phyloP scores from a whole-genome alignment of 2,797 vertebrate species.

The Gymnodraco acuticeps region DNA sequence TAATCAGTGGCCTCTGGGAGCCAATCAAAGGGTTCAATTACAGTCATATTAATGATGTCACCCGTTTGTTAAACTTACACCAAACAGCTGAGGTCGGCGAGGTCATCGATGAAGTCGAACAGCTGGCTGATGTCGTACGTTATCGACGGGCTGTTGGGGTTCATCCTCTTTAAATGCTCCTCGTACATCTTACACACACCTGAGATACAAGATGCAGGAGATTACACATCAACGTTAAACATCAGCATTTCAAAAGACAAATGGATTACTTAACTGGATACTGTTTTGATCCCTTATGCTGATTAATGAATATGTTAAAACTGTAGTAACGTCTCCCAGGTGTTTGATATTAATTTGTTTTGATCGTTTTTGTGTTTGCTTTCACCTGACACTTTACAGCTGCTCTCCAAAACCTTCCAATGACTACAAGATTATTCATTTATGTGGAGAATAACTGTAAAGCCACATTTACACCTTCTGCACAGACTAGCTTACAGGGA shows the following conservation, averaged over 20 bases:
- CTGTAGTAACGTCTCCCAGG: background rate
- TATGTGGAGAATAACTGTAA: no score
- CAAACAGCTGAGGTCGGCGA: slow-evolving; percentile 98
- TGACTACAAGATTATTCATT: no score
- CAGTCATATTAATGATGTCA: background rate
- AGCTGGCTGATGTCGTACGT: slow-evolving; percentile 99
- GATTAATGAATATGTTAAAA: no score
- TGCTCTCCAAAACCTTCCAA: no score
- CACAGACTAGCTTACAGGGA: no score
- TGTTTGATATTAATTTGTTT: background rate
- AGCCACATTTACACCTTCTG: no score
- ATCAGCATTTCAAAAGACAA: background rate
- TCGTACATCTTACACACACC: slow-evolving; percentile 99
- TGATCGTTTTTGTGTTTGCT: no score
- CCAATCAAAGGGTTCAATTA: no score
- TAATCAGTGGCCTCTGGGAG: background rate
- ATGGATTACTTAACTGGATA: no score
- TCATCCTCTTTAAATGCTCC: slow-evolving; percentile 99
- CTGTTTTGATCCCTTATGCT: background rate
- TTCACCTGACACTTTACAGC: no score
- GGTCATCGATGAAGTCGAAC: slow-evolving; percentile 99
- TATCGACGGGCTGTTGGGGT: slow-evolving; percentile 98
- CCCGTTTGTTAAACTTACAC: slow-evolving; percentile 87
- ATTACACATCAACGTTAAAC: background rate
- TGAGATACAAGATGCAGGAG: slow-evolving; percentile 50